These are phyloP conservation scores for Climacteris rufus DNA, from an alignment of 2,113 vertebrate genomes.

Conservation along the genomic window DNA sequence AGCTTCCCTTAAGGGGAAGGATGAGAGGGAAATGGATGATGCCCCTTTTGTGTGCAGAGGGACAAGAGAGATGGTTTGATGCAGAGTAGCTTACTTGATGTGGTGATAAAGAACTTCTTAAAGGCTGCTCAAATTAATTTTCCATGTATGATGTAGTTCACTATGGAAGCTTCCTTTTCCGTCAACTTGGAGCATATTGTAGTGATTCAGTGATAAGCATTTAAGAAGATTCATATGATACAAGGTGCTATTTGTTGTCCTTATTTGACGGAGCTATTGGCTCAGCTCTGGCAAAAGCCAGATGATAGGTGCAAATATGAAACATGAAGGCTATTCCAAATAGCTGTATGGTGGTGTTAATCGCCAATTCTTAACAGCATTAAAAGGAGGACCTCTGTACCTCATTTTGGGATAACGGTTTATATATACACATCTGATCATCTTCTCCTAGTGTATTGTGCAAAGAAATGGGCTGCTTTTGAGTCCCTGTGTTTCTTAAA, in stretches of 20 bases:
- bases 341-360: neutral
- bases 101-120: neutral
- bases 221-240: neutral
- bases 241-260: neutral
- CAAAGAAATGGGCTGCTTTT: neutral
- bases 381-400: neutral
- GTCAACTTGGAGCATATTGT: neutral
- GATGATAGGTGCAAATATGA: neutral
- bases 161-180: neutral
- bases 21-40: neutral
- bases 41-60: neutral
- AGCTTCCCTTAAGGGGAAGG: neutral
- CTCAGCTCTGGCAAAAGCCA: neutral
- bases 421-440: fast-evolving
- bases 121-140: neutral
- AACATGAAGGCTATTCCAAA: neutral
- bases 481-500: neutral
- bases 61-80: neutral
- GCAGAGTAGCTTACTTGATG: neutral
- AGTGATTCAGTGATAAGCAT: neutral
- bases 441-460: neutral
- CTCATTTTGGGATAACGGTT: neutral
- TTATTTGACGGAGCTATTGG: neutral
- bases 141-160: neutral
- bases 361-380: neutral